Conservation (phyloP, 2,113 vertebrate species). For the Pollimyrus isidori region DNA sequence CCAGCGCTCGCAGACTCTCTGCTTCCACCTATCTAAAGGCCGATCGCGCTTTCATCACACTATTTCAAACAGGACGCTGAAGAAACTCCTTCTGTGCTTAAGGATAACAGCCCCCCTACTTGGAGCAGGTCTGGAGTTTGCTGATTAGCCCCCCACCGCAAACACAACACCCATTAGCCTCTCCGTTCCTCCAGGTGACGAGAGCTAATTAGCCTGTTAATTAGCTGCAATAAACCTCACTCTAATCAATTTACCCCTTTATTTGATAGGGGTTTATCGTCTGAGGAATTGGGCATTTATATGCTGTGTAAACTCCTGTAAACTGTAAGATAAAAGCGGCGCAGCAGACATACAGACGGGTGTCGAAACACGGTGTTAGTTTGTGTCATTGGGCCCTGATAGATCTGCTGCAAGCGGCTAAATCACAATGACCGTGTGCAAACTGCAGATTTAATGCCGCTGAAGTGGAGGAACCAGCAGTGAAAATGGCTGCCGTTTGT, state of each 20-base stretch:
- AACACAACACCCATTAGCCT: conserved; percentile 7
- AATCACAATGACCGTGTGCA: neutral
- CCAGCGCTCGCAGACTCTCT: neutral
- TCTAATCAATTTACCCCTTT: conserved; percentile 11
- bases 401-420: neutral
- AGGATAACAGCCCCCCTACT: neutral
- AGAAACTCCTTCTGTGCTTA: neutral
- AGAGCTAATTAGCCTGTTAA: conserved; percentile 20
- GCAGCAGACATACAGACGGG: neutral
- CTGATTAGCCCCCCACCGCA: conserved; percentile 9
- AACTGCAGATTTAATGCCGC: neutral
- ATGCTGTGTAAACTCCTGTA: conserved; percentile 14
- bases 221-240: conserved; percentile 8
- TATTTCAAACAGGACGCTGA: neutral
- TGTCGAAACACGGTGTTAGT: neutral
- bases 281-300: conserved; percentile 1
- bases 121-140: neutral
- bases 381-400: neutral
- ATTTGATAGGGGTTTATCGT: conserved; percentile 19
- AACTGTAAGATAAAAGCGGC: neutral
- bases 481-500: neutral
- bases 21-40: neutral
- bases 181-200: conserved; percentile 10
- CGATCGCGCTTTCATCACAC: neutral
- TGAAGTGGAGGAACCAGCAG: neutral